Percentiles rank a stretch among this genome's conserved stretches.
phyloP scores from a whole-genome alignment of 2,888 invertebrate genomes.

The Gibbula magus region DNA sequence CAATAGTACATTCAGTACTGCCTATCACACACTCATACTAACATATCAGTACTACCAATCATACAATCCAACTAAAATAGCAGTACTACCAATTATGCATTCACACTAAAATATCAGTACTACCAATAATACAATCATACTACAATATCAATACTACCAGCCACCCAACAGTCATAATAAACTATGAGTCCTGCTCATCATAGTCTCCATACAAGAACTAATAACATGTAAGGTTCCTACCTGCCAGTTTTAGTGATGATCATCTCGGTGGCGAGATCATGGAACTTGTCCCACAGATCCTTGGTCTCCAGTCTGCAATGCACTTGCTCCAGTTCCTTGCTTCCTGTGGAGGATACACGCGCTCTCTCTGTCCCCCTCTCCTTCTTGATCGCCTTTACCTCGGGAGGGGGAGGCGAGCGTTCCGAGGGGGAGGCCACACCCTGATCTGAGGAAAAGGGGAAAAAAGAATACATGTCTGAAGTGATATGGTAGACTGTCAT shows the following conservation, averaged over 20 bases:
- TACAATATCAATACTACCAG: no score
- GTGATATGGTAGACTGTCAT: no score
- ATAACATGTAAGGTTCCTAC: slow-evolving; percentile 78
- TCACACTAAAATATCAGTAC: no score
- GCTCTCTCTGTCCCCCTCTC: neutral
- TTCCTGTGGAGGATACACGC: slow-evolving; percentile 4
- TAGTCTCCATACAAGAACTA: no score
- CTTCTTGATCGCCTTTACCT: neutral
- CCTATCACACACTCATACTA: no score
- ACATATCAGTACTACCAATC: no score
- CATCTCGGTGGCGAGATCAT: slow-evolving; percentile 93
- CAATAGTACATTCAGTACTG: no score
- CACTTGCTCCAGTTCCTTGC: slow-evolving; percentile 76
- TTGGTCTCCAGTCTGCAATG: slow-evolving; percentile 95
- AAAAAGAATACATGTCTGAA: neutral
- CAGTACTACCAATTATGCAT: no score
- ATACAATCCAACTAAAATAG: no score
- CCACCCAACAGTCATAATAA: no score
- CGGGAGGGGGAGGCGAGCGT: neutral
- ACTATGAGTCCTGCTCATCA: no score
- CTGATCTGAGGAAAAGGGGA: neutral
- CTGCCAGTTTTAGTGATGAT: slow-evolving; percentile 98
- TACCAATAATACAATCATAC: no score
- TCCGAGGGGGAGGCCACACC: neutral
- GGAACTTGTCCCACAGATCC: slow-evolving; percentile 98